Evolutionary conservation across 1,140 invertebrate genomes (phyloP), one percentile per base, ranked within the genome.

Genomic region (Dendroctonus valens): DNA sequence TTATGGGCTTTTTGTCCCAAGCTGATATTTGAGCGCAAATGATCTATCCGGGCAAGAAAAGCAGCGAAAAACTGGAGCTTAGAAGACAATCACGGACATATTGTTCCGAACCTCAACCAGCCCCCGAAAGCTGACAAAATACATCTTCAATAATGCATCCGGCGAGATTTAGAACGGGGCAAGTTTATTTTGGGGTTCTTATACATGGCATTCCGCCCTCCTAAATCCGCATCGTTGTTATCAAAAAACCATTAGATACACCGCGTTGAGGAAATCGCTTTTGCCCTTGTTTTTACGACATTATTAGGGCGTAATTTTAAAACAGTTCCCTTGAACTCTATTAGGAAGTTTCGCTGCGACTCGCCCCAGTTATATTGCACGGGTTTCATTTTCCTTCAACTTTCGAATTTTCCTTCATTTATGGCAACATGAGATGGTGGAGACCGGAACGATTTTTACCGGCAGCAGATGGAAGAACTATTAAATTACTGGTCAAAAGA

Each of bases 121-220:
- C 59, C 52, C 40, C 38, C 41, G 59, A 61, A 54, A 63, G 61
- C 61, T 54, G 61, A 63, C 61, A 63, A 63, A 63, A 63, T 63
- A 63, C 55, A 52, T 63, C 52, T 63, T 63, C 61, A 63, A 63
- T 63, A 63, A 63, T 63, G 61, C 61, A 63, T 63, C 61, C 37
- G 51, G 40, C 41, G 61, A 7, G 26, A 26, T 55, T 63, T 40
- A 38, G 61, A 54, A 39, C 41, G 9, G 38, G 38, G 11, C 59
- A 54, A 42, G 61, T 53, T 54, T 53, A 63, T 63, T 54, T 53
- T 26, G 51, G 42, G 61, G 41, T 63, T 63, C 61, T 63, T 63
- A 54, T 63, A 54, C 41, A 52, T 61, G 60, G 53, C 60, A 53
- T 42, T 52, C 60, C 8, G 60, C 60, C 41, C 37, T 42, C 41